These are phyloP conservation scores for Phenganax stokvisi DNA, from an alignment of 92 coral and sea anemone genomes.

Conservation along the genomic window DNA sequence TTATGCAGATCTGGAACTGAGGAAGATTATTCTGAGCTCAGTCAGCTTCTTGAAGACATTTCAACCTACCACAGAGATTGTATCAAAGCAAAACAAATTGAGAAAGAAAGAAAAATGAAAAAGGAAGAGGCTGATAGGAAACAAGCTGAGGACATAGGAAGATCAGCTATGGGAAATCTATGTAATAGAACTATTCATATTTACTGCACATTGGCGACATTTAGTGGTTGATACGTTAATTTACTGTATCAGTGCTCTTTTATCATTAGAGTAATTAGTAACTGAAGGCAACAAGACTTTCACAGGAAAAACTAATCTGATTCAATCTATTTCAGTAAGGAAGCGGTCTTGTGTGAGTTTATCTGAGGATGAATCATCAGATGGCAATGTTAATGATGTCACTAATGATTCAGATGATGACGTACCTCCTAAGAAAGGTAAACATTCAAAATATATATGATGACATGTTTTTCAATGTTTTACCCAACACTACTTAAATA, in stretches of 20 bases:
- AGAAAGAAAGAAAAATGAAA: constrained; percentile 11
- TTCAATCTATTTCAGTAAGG: not conserved
- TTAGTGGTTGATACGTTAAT: too few species aligned
- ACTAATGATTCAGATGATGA: too few species aligned
- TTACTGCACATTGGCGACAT: too few species aligned
- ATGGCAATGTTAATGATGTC: not conserved
- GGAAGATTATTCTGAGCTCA: constrained; percentile 6
- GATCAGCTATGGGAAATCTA: too few species aligned
- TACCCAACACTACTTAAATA: not conserved
- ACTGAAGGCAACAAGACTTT: too few species aligned
- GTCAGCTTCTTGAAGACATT: constrained; percentile 25
- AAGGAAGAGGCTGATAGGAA: not conserved
- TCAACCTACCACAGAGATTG: constrained; percentile 21
- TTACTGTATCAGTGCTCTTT: too few species aligned
- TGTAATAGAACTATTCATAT: too few species aligned
- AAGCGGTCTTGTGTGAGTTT: constrained; percentile 1
- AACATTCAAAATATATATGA: too few species aligned
- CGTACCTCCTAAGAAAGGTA: too few species aligned
- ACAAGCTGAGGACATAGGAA: too few species aligned
- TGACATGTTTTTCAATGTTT: not conserved
- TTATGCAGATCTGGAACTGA: constrained; percentile 7
- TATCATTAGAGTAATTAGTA: too few species aligned
- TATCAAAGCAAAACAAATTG: not conserved
- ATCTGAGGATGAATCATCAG: constrained; percentile 5
- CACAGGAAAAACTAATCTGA: too few species aligned